Evolutionary conservation across 1,140 invertebrate genomes (phyloP).

Genomic region (Drosophila leontia): DNA sequence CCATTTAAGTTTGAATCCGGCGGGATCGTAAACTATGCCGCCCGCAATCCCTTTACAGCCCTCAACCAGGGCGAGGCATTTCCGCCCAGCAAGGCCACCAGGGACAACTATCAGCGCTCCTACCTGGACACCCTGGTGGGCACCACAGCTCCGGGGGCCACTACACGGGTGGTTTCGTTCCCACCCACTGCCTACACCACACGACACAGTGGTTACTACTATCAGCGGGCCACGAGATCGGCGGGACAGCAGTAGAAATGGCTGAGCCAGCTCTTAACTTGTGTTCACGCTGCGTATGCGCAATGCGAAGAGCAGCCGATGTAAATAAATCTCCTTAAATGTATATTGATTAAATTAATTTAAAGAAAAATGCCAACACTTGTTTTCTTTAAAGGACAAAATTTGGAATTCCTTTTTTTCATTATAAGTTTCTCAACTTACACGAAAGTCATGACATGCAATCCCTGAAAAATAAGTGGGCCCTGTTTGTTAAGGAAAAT

Average conservation of each 20-base stretch:
- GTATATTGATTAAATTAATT: conserved; percentile 57
- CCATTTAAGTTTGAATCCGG: conserved; percentile 71
- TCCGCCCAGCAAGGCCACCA: conserved; percentile 68
- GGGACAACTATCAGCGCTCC: conserved; percentile 66
- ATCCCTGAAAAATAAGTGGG: no score
- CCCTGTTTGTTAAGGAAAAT: no score
- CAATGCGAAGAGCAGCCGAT: conserved; percentile 29
- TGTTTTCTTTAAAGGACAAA: not conserved
- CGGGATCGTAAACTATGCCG: conserved; percentile 62
- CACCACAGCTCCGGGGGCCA: conserved; percentile 24
- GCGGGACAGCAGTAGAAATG: conserved; percentile 5
- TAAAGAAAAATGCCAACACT: not conserved
- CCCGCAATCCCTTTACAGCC: conserved; percentile 76
- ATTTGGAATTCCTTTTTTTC: no score
- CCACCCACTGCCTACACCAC: conserved; percentile 38
- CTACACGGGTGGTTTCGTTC: conserved; percentile 14
- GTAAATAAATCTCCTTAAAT: conserved; percentile 48
- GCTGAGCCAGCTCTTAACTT: conserved; percentile 2
- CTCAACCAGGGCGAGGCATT: conserved; percentile 81
- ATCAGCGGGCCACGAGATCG: conserved; percentile 43
- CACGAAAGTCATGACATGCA: not conserved
- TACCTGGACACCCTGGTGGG: conserved; percentile 70
- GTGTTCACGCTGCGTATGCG: conserved; percentile 30
- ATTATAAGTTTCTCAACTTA: not conserved
- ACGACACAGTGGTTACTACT: conserved; percentile 66